Evolutionary conservation across 2,888 invertebrate genomes (phyloP).

Genomic region (Pristionchus entomophagus): DNA sequence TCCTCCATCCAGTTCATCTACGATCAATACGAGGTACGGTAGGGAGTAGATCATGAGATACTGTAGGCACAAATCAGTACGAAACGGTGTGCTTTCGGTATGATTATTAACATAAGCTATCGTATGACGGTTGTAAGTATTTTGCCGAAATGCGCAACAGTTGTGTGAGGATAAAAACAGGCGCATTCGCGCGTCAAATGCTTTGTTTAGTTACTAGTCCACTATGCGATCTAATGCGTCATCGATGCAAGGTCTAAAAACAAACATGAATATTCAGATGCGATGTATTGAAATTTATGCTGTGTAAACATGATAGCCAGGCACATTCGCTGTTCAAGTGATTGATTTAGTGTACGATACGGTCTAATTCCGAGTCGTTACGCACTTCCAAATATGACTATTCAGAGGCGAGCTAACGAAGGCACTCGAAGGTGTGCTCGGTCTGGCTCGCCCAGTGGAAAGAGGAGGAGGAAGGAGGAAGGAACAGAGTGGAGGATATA

Average conservation of each 20-base stretch:
- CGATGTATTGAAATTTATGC: too few relatives aligned
- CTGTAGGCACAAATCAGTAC: background rate
- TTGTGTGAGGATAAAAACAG: too few relatives aligned
- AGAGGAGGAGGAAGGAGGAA: slow-evolving; percentile 22
- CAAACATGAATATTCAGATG: too few relatives aligned
- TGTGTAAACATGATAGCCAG: background rate
- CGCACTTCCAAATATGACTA: background rate
- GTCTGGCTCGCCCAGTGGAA: background rate
- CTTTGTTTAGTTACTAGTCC: too few relatives aligned
- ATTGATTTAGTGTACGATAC: too few relatives aligned
- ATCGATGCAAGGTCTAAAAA: too few relatives aligned
- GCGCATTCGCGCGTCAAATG: too few relatives aligned
- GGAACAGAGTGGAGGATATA: slow-evolving; percentile 32
- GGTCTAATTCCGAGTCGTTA: too few relatives aligned
- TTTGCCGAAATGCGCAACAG: too few relatives aligned
- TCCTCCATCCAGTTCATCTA: background rate
- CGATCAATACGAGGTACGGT: slow-evolving; percentile 29
- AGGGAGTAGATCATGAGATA: background rate
- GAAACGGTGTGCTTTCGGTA: background rate
- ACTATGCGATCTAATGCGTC: too few relatives aligned
- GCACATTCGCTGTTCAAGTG: background rate
- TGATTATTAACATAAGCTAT: too few relatives aligned
- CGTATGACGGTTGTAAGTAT: too few relatives aligned
- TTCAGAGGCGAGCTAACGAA: slow-evolving; percentile 22
- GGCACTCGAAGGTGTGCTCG: slow-evolving; percentile 25